Conservation (phyloP, 2,113 vertebrate species). For the Nerophis ophidion region DNA sequence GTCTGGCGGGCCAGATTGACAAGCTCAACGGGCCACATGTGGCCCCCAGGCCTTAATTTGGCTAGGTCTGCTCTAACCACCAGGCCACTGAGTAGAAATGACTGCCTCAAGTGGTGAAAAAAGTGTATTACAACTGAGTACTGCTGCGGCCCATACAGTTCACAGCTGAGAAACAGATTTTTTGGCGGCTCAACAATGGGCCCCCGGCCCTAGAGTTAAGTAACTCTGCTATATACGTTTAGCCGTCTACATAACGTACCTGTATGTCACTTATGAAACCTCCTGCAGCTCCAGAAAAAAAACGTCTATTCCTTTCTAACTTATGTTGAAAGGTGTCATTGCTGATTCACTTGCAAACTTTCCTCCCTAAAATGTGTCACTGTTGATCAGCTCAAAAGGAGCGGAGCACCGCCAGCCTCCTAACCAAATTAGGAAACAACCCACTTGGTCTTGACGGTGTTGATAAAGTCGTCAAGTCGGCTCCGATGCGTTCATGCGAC, state of each 20-base stretch:
- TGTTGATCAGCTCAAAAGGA: not conserved
- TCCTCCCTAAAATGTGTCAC: not conserved
- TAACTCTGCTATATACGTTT: not conserved
- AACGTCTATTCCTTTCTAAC: not conserved
- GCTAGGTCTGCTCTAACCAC: too few relatives aligned
- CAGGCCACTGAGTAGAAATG: too few relatives aligned
- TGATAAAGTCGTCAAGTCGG: slow-evolving; percentile 8
- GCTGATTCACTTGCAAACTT: slow-evolving; percentile 6
- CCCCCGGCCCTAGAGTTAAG: too few relatives aligned
- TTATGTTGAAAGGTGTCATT: not conserved
- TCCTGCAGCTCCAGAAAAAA: too few relatives aligned
- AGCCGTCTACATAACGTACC: not conserved
- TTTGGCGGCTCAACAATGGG: too few relatives aligned
- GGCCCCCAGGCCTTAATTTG: too few relatives aligned
- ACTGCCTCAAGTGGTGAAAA: too few relatives aligned
- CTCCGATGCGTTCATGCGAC: not conserved
- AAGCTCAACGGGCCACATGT: too few relatives aligned
- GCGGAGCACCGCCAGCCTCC: not conserved
- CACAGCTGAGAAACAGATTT: too few relatives aligned
- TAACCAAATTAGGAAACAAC: slow-evolving; percentile 9
- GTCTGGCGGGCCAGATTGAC: too few relatives aligned
- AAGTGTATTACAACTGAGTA: too few relatives aligned
- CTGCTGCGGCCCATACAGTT: too few relatives aligned
- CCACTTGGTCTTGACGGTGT: not conserved
- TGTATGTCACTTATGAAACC: slow-evolving; percentile 1